Evolutionary conservation across 2,113 vertebrate genomes (phyloP).

Genomic region (Siniperca knerii): DNA sequence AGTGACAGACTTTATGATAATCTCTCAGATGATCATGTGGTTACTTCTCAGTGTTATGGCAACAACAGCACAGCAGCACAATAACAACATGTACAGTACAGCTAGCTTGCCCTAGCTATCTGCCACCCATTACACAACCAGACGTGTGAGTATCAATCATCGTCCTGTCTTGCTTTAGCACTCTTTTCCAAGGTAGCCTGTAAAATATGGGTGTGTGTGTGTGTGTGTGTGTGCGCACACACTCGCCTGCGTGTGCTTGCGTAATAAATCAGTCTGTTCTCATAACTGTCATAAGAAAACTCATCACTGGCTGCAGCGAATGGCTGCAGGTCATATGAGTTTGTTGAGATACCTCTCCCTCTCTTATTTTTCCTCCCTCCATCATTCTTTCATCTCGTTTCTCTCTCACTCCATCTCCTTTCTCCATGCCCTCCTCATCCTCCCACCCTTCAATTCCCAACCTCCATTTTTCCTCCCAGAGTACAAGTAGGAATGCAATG

Average conservation of each 20-base stretch:
- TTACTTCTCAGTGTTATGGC: constrained; percentile 29
- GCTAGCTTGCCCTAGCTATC: background rate
- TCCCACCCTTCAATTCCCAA: constrained; percentile 50
- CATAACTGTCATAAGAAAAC: constrained; percentile 56
- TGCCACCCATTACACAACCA: constrained; percentile 33
- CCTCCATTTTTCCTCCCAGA: constrained; percentile 43
- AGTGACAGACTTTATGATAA: constrained; percentile 31
- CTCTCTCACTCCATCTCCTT: constrained; percentile 41
- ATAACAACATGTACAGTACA: constrained; percentile 19
- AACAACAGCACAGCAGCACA: constrained; percentile 28
- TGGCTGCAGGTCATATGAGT: constrained; percentile 49
- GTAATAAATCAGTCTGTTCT: constrained; percentile 58
- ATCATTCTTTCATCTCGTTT: constrained; percentile 37
- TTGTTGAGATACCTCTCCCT: constrained; percentile 30
- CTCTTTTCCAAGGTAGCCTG: constrained; percentile 37
- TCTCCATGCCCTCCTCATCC: constrained; percentile 35
- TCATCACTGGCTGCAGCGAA: constrained; percentile 48
- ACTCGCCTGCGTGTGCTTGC: background rate
- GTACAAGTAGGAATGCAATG: constrained; percentile 50
- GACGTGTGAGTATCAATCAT: constrained; percentile 43
- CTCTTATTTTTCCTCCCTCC: constrained; percentile 5
- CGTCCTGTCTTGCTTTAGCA: constrained; percentile 30
- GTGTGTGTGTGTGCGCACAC: constrained; percentile 2
- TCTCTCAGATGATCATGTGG: constrained; percentile 15
- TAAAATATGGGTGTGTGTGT: constrained; percentile 49